Evolutionary conservation across 2,797 vertebrate genomes (phyloP).

Genomic region (Mycteria americana): DNA sequence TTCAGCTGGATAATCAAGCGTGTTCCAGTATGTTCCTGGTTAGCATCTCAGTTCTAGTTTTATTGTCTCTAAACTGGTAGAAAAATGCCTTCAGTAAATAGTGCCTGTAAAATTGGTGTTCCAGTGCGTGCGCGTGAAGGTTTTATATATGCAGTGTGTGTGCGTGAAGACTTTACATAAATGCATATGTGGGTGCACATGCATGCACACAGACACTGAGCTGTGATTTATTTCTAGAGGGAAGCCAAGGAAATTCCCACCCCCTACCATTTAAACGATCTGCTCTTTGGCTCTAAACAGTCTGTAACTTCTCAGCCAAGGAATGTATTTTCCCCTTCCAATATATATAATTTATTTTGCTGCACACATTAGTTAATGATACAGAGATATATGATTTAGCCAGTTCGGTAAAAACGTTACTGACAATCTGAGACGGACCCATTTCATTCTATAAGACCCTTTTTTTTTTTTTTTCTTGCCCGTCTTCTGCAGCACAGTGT

Average conservation of each 20-base stretch:
- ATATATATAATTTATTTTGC: constrained; percentile 34
- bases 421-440: background rate
- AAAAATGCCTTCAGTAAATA: constrained; percentile 30
- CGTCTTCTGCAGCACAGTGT: background rate
- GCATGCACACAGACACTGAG: background rate
- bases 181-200: background rate
- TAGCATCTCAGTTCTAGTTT: constrained; percentile 31
- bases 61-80: constrained; percentile 50
- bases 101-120: constrained; percentile 29
- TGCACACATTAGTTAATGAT: constrained; percentile 48
- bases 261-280: constrained; percentile 41
- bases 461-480: background rate
- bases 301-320: constrained; percentile 48
- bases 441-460: background rate
- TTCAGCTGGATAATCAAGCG: constrained; percentile 5
- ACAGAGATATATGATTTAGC: background rate
- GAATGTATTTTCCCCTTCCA: constrained; percentile 22
- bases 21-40: constrained; percentile 17
- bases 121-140: background rate
- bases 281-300: constrained; percentile 42
- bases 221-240: constrained; percentile 49
- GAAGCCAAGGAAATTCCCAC: constrained; percentile 63
- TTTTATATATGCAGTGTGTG: background rate
- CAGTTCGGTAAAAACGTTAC: background rate
- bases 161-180: background rate